Conservation (phyloP, 2,888 invertebrate species). For the Sphecodes monilicornis region DNA sequence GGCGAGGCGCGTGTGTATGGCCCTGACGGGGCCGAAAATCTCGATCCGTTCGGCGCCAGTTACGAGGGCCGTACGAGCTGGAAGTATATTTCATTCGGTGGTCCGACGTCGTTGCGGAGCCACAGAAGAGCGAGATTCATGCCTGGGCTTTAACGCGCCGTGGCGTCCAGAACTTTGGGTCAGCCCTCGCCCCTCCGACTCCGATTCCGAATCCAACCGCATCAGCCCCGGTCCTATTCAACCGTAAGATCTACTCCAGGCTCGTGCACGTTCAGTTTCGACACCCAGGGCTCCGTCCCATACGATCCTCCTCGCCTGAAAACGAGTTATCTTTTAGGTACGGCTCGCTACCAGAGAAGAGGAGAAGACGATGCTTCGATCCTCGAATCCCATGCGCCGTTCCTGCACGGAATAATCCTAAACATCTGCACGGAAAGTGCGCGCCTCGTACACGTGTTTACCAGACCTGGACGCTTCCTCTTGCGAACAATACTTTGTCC, state of each 20-base stretch:
- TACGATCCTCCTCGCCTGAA: not conserved
- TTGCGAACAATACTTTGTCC: not conserved
- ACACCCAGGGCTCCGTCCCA: constrained; percentile 24
- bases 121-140: constrained; percentile 79
- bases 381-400: not conserved
- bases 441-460: constrained; percentile 9
- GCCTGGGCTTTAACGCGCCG: constrained; percentile 78
- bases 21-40: constrained; percentile 69
- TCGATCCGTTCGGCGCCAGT: constrained; percentile 73
- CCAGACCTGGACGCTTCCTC: not conserved
- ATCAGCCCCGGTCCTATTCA: constrained; percentile 54
- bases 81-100: constrained; percentile 76
- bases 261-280: constrained; percentile 26
- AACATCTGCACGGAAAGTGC: not conserved
- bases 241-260: constrained; percentile 53
- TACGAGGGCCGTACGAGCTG: constrained; percentile 54
- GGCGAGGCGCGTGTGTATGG: constrained; percentile 9
- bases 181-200: constrained; percentile 41
- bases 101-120: constrained; percentile 65
- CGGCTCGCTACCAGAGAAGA: constrained; percentile 14
- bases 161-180: constrained; percentile 65
- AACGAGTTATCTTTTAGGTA: constrained; percentile 25
- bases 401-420: not conserved
- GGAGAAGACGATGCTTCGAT: not conserved
- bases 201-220: not conserved